phyloP scores from a whole-genome alignment of 2,797 vertebrate species.

The Dromococcyx pavoninus region DNA sequence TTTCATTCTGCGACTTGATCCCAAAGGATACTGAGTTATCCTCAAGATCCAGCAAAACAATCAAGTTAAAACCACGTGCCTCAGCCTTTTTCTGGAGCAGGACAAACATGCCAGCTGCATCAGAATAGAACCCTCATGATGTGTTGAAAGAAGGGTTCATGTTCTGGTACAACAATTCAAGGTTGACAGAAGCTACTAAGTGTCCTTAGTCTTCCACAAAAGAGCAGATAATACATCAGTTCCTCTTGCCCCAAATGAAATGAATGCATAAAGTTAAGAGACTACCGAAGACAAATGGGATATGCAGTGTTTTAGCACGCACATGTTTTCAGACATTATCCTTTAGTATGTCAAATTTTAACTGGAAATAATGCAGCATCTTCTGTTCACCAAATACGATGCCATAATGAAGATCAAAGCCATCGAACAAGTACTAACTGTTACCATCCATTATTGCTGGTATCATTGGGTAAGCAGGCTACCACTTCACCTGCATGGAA shows the following conservation, averaged over 20 bases:
- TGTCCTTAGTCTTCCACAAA: neutral
- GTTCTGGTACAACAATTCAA: neutral
- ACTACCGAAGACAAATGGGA: neutral
- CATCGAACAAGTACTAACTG: neutral
- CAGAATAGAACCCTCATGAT: fast-evolving
- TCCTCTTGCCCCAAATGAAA: neutral
- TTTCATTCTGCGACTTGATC: neutral
- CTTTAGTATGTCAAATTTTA: neutral
- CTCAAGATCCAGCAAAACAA: neutral
- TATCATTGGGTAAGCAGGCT: neutral
- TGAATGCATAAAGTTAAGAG: neutral
- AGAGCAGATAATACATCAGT: neutral
- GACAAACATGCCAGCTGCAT: neutral
- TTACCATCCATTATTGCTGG: neutral
- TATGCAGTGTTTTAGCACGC: neutral
- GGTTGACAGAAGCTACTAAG: neutral
- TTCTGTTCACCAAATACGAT: neutral
- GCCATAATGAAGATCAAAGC: neutral
- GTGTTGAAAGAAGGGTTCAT: neutral
- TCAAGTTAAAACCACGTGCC: neutral
- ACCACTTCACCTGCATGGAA: neutral
- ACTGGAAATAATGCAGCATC: neutral
- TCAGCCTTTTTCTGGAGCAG: neutral
- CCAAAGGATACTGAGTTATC: neutral
- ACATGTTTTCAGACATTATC: neutral